phyloP scores from a whole-genome alignment of 2,888 invertebrate species.

The Hesperia comma region DNA sequence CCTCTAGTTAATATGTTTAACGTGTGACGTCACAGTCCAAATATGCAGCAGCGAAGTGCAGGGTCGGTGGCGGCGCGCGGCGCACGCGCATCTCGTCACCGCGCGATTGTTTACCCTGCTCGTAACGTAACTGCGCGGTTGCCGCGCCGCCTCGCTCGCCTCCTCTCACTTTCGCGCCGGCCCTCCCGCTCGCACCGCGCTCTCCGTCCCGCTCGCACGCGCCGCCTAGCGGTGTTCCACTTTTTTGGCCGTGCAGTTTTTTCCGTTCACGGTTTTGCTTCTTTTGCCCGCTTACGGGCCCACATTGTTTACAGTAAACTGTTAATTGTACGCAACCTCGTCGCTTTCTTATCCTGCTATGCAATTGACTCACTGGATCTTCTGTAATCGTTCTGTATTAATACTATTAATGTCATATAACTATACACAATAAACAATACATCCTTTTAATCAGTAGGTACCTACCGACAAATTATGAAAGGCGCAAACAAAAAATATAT shows the following conservation, averaged over 20 bases:
- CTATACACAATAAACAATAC: not conserved
- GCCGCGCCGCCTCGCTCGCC: slow-evolving; percentile 70
- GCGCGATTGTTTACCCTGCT: slow-evolving; percentile 80
- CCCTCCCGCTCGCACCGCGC: slow-evolving; percentile 55
- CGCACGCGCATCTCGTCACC: slow-evolving; percentile 75
- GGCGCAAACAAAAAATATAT: not conserved
- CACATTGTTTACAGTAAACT: slow-evolving; percentile 65
- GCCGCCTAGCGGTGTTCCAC: slow-evolving; percentile 78
- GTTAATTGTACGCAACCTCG: slow-evolving; percentile 44
- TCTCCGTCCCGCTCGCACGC: slow-evolving; percentile 57
- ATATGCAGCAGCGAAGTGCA: slow-evolving; percentile 78
- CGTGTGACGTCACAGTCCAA: slow-evolving; percentile 68
- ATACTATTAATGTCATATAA: not conserved
- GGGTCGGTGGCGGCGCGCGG: slow-evolving; percentile 62
- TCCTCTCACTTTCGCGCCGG: slow-evolving; percentile 82
- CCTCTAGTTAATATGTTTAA: not conserved
- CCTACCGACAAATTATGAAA: not conserved
- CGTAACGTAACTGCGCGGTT: slow-evolving; percentile 77
- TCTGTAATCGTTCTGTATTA: not conserved
- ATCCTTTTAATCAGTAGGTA: not conserved
- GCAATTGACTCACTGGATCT: not conserved
- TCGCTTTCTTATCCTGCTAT: slow-evolving; percentile 8
- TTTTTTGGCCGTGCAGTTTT: slow-evolving; percentile 80
- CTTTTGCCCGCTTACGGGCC: slow-evolving; percentile 67
- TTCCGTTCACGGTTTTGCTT: slow-evolving; percentile 71